Base-by-base conservation (phyloP, 2,797 vertebrate species). In the Peromyscus attwateri region DNA sequence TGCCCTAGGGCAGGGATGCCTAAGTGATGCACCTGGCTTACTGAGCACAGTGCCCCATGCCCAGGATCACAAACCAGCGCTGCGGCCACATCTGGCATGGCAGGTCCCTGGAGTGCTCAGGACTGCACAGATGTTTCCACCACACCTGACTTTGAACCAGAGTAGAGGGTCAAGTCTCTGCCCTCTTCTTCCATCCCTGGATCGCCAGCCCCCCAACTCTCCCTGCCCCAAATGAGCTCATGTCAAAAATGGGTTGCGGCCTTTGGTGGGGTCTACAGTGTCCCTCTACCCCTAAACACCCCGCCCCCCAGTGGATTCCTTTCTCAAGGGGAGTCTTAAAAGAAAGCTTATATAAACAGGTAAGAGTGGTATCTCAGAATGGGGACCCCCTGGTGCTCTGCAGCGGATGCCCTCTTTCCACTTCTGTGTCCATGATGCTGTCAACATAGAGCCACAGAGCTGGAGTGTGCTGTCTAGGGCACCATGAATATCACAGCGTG, bases 1-100 rank as follows among this genome's bases (percentile, higher is more conserved):
- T 37, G 17, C 7, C 29, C 83, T 66, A 46, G 31, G 27, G 10
- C 27, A 46, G 0, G 3, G 19, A 25, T 14, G 6, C 23, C 49
- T 21, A 31, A 4, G 27, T 2, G n/a, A 21, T 3, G 0, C 57
- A 13, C 0, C 4, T 14, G 68, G n/a, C 66, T 31, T 1, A 10
- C 29, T 12, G 52, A 11, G 16, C 25, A 14, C 43, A 85, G 62
- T 21, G 31, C 7, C 43, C 43, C 64, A 52, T 25, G 83, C 19
- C 62, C 62, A 68, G 62, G 62, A 34, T 37, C 79, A 83, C 57
- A 10, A 64, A 19, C 57, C 19, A 8, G 29, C 13, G 46, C 81
- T n/a, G 10, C 3, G 3, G 83, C 6, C 62, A 49, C 62, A 9
- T 43, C 31, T 1, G 0, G 19, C 21, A n/a, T 14, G 29, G 82